phyloP scores from a whole-genome alignment of 1,140 invertebrate genomes.

The Lanistes nyassanus region DNA sequence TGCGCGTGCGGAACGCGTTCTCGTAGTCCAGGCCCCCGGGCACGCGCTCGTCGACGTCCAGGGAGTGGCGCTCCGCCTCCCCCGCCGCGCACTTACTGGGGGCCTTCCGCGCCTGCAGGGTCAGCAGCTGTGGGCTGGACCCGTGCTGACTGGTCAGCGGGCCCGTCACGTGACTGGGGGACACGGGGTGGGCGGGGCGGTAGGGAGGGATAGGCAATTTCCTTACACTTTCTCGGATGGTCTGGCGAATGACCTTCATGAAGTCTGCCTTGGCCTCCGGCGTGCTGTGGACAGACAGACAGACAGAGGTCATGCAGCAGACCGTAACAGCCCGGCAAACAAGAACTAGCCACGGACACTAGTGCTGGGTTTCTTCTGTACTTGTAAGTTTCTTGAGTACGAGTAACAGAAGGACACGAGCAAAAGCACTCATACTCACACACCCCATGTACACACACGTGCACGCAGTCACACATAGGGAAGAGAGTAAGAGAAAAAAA shows the following conservation, averaged over 20 bases:
- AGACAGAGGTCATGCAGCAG: neutral
- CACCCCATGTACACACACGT: too few relatives aligned
- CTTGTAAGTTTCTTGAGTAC: too few relatives aligned
- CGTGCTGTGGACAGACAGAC: slow-evolving; percentile 74
- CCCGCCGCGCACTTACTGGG: slow-evolving; percentile 41
- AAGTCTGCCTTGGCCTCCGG: slow-evolving; percentile 95
- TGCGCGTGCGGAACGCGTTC: slow-evolving; percentile 82
- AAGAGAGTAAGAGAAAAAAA: too few relatives aligned
- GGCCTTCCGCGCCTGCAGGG: slow-evolving; percentile 72
- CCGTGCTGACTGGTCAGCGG: neutral
- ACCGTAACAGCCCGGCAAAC: too few relatives aligned
- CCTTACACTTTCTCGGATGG: slow-evolving; percentile 81
- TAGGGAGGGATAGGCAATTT: slow-evolving; percentile 49
- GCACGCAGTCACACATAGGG: too few relatives aligned
- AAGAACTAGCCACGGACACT: too few relatives aligned
- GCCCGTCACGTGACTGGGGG: slow-evolving; percentile 4
- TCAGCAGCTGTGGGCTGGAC: slow-evolving; percentile 67
- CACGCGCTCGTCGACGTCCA: slow-evolving; percentile 79
- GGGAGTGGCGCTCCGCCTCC: slow-evolving; percentile 88
- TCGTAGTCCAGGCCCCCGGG: slow-evolving; percentile 73
- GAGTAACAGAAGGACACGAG: too few relatives aligned
- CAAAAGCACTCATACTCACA: too few relatives aligned
- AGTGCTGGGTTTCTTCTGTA: too few relatives aligned
- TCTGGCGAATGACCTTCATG: slow-evolving; percentile 94
- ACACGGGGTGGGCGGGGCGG: slow-evolving; percentile 5